Conservation (phyloP, 2,888 invertebrate species). For the Phaedon cochleariae region DNA sequence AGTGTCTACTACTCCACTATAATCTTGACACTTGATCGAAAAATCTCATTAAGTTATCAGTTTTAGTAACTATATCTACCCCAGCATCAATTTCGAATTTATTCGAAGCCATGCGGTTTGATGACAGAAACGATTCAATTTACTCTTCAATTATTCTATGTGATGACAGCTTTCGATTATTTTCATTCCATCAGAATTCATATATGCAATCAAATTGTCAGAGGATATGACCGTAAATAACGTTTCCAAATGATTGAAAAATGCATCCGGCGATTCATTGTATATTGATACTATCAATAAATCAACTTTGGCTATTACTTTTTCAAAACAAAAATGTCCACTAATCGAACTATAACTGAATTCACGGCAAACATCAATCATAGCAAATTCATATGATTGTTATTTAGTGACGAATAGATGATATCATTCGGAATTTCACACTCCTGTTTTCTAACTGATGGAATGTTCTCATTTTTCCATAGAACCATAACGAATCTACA, state of each 20-base stretch:
- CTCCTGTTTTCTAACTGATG: no score
- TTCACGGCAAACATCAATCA: no score
- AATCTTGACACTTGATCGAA: no score
- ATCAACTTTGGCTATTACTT: background rate
- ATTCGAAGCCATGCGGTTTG: slow-evolving; percentile 21
- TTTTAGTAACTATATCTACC: background rate
- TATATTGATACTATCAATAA: background rate
- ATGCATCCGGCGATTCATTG: background rate
- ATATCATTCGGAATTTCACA: no score
- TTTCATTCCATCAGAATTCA: slow-evolving; percentile 49
- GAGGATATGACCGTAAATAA: slow-evolving; percentile 2
- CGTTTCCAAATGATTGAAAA: slow-evolving; percentile 13
- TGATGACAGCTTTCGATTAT: slow-evolving; percentile 50
- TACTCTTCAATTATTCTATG: slow-evolving; percentile 48
- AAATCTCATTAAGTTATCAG: no score
- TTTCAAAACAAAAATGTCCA: background rate
- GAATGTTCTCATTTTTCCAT: no score
- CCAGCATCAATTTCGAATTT: slow-evolving; percentile 19
- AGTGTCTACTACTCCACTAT: no score
- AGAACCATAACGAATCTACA: no score
- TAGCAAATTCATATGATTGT: no score
- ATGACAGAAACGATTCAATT: slow-evolving; percentile 36
- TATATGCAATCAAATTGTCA: slow-evolving; percentile 34
- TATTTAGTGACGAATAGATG: no score
- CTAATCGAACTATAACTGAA: background rate